Evolutionary conservation across 2,888 invertebrate species (phyloP).

Genomic region (Molorchus minor): DNA sequence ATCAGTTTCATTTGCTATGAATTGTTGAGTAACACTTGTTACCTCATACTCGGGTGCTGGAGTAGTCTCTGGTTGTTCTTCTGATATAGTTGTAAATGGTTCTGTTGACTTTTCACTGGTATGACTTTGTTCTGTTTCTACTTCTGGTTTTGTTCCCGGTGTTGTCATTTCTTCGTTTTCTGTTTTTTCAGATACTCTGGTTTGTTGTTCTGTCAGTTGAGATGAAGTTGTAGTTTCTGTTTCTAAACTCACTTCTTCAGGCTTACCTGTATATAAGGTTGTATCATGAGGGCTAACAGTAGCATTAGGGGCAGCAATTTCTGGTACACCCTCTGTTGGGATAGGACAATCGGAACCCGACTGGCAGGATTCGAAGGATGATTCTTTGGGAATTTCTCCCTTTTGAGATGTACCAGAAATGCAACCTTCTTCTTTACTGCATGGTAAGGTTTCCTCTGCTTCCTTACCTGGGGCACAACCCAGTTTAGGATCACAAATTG

Average conservation of each 20-base stretch:
- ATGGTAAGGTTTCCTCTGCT: conserved; percentile 17
- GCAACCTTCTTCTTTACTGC: conserved; percentile 16
- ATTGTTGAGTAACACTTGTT: no score
- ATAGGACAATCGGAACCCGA: background rate
- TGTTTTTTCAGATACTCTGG: background rate
- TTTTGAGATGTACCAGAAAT: conserved; percentile 10
- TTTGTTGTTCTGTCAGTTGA: background rate
- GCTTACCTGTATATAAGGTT: no score
- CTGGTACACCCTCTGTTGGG: background rate
- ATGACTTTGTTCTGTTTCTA: conserved; percentile 17
- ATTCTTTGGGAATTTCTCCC: conserved; percentile 29
- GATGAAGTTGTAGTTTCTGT: no score
- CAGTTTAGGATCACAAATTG: background rate
- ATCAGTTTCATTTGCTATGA: no score
- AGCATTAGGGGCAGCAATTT: background rate
- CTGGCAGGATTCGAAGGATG: background rate
- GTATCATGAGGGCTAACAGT: no score
- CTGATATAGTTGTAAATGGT: no score
- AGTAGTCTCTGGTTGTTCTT: no score
- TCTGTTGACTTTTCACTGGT: no score
- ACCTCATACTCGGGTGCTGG: no score
- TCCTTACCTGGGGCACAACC: conserved; percentile 3
- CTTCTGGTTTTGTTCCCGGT: conserved; percentile 16
- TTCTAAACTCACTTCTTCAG: no score
- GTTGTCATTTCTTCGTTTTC: background rate